Conservation (phyloP, 2,113 vertebrate species). For the Neogobius melanostomus region DNA sequence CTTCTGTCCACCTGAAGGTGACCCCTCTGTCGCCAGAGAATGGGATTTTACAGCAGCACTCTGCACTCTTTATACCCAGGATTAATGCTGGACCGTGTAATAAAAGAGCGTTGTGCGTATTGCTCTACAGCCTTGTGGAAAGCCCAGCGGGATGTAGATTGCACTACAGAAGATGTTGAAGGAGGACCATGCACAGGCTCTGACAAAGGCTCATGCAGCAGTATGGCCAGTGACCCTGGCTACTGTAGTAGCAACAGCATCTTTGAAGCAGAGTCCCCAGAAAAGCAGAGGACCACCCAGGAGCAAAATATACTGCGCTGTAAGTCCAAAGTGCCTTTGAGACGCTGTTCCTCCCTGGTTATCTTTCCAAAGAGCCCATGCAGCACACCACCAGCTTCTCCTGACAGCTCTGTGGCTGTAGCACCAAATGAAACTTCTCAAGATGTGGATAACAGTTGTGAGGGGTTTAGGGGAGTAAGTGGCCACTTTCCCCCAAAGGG, state of each 20-base stretch:
- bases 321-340: conserved; percentile 80
- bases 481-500: conserved; percentile 82
- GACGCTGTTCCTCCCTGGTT: conserved; percentile 92
- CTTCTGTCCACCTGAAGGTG: conserved; percentile 82
- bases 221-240: conserved; percentile 74
- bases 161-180: conserved; percentile 64
- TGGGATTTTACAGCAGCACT: conserved; percentile 68
- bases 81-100: conserved; percentile 65
- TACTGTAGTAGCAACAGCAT: conserved; percentile 80
- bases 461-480: conserved; percentile 80
- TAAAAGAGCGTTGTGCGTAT: conserved; percentile 90
- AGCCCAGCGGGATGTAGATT: conserved; percentile 60
- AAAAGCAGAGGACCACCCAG: conserved; percentile 67
- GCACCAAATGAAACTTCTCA: conserved; percentile 72
- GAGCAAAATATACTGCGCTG: conserved; percentile 63
- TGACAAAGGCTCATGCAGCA: conserved; percentile 82
- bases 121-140: conserved; percentile 82
- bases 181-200: conserved; percentile 61
- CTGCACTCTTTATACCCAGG: conserved; percentile 77
- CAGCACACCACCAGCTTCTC: conserved; percentile 86
- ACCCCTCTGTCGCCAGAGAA: conserved; percentile 79
- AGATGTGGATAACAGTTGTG: conserved; percentile 66
- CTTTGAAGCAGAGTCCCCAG: conserved; percentile 80
- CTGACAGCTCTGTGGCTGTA: conserved; percentile 73
- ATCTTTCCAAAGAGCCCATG: conserved; percentile 92